Evolutionary conservation across 2,113 vertebrate genomes (phyloP).

Genomic region (Acanthisitta chloris): DNA sequence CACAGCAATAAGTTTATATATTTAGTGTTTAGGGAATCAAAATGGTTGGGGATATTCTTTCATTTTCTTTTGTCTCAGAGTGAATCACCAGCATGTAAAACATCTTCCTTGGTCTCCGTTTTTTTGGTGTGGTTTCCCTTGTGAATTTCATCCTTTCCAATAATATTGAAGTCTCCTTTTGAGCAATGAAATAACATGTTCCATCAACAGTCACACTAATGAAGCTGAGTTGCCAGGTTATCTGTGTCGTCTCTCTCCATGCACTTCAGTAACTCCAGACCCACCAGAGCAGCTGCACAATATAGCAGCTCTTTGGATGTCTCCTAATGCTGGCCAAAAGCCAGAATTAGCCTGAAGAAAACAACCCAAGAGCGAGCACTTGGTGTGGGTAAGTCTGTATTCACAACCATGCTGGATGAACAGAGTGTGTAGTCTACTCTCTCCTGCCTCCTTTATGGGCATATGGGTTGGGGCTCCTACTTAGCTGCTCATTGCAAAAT

Average conservation of each 20-base stretch:
- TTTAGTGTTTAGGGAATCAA: slow-evolving; percentile 10
- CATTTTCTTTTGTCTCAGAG: slow-evolving; percentile 27
- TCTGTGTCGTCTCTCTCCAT: not conserved
- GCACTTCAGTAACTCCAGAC: not conserved
- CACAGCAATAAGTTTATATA: slow-evolving; percentile 4
- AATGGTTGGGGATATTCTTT: not conserved
- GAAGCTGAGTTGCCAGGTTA: not conserved
- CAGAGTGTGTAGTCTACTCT: not conserved
- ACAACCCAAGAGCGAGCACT: not conserved
- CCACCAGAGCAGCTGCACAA: not conserved
- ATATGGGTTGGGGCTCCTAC: not conserved
- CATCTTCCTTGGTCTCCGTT: not conserved
- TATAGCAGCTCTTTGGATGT: not conserved
- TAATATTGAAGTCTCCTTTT: not conserved
- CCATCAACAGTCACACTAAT: not conserved
- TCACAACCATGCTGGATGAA: not conserved
- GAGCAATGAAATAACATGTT: slow-evolving; percentile 23
- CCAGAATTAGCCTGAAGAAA: not conserved
- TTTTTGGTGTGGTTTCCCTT: not conserved
- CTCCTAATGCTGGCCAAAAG: not conserved
- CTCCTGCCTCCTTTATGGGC: not conserved
- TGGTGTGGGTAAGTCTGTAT: not conserved
- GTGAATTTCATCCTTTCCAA: not conserved
- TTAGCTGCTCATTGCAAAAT: not conserved
- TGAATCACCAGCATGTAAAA: slow-evolving; percentile 11